Evolutionary conservation across 2,888 invertebrate genomes (phyloP).

Genomic region (Phlogophora meticulosa): DNA sequence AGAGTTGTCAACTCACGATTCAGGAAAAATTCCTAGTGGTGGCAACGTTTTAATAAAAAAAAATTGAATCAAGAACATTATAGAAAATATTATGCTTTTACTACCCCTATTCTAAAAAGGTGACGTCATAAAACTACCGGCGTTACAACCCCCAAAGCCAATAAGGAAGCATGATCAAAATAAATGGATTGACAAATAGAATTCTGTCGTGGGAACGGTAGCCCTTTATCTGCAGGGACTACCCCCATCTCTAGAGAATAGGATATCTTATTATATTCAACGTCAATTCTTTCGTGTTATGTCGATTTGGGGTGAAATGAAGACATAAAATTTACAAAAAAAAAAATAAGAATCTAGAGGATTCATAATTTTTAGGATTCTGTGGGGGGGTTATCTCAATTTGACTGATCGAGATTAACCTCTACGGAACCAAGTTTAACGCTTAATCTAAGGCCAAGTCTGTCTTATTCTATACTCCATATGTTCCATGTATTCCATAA

Average conservation of each 20-base stretch:
- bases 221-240: slow-evolving; percentile 34
- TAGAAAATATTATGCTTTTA: not conserved
- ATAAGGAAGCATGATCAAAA: slow-evolving; percentile 62
- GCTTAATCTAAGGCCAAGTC: too few species aligned
- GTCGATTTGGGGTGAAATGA: not conserved
- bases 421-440: too few species aligned
- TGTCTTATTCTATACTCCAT: too few species aligned
- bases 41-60: too few species aligned
- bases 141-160: slow-evolving; percentile 36
- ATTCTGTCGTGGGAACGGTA: slow-evolving; percentile 26
- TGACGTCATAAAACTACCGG: not conserved
- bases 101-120: not conserved
- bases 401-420: too few species aligned
- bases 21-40: too few species aligned
- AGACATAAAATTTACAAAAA: too few species aligned
- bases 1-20: too few species aligned
- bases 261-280: slow-evolving; percentile 29
- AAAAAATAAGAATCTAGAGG: too few species aligned
- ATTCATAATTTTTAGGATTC: too few species aligned
- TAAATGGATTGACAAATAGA: slow-evolving; percentile 59
- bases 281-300: not conserved
- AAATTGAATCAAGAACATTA: not conserved
- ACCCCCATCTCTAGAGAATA: slow-evolving; percentile 9
- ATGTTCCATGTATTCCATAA: too few species aligned
- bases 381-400: too few species aligned